Base-by-base conservation (phyloP, 2,113 vertebrate genomes). In the Illadopsis cleaveri region DNA sequence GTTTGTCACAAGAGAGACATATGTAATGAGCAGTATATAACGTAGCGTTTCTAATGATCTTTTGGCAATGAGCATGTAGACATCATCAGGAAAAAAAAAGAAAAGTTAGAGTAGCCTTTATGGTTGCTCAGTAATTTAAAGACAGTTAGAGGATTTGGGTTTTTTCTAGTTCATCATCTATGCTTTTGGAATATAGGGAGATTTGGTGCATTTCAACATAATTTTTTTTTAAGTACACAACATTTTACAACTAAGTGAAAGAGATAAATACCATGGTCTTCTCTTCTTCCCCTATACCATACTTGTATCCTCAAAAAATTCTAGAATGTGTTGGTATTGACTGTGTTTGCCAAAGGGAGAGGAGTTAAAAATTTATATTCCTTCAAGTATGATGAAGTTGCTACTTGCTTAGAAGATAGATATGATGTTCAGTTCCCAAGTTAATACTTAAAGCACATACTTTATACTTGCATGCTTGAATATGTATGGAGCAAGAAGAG, bases 1-100 rank as follows among this genome's bases (percentile, higher is more conserved):
- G 24, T 88, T 93, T 96, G 50, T 95, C 71, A 69, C 60, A 84
- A 73, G 72, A 94, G 81, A 96, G 44, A n/a, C 66, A 53, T 68
- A 66, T 50, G 30, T 72, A 90, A 82, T 68, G 62, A 93, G 53
- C 11, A 80, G 62, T 53, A 73, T 24, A 79, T 51, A 44, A 37
- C 12, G 31, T 10, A 94, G 17, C 48, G 47, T 77, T 64, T 89
- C 48, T 90, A 69, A 93, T 48, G 53, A 82, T 76, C 24, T 84
- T 89, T 38, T 62, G 53, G 80, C 16, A 15, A 45, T 72, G 28
- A 79, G 27, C 53, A 30, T 18, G 20, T 65, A 80, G 31, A 30
- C 3, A 69, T 62, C 53, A 38, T 47, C 57, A 84, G 53, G 0
- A 24, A 47, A n/a, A 54, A 22, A 40, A 19, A 19, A 6, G 8